Base-by-base conservation (phyloP, 2,113 vertebrate genomes). In the Oncorhynchus masou region DNA sequence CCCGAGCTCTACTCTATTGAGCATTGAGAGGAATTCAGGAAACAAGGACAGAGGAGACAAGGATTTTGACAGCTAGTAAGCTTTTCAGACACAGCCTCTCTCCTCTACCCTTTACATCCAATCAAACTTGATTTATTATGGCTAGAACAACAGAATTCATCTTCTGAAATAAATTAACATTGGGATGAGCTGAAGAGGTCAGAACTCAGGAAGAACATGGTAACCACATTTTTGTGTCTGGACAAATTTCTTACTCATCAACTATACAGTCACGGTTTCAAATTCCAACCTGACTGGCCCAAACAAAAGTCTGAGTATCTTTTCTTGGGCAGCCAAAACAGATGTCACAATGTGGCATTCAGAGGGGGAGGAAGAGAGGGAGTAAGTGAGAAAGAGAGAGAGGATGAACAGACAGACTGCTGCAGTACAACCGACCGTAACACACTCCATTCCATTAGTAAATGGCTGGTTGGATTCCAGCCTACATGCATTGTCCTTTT, bases 381-480 rank as follows among this genome's bases (percentile, higher is more conserved):
- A 11, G 39, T 45, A 2, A 45, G 39, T 11, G 9, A 45, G 9
- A 45, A 11, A 75, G 75, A 65, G 74, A 77, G 74, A 71, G 79
- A 70, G 74, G 78, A 59, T 73, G 76, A 71, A 70, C 84, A 87
- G 81, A 87, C 82, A 84, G 39, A 88, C 77, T 78, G 81, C 74
- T 75, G 85, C 80, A 87, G 85, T 78, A 81, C 83, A 81, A 79
- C 71, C 16, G 80, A 87, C 88, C 27, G 80, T 88, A 87, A 88
- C 86, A 88, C 81, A 80, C 81, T 84, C 83, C 88, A 89, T 89
- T 91, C 87, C 87, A 84, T 81, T 29, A 73, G 77, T 83, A 89
- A 90, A 89, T 88, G 81, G 79, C 79, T 74, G 87, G 81, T 85
- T 89, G 88, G 90, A 90, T 77, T 81, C 76, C 82, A 86, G 89